Evolutionary conservation across 2,113 vertebrate species (phyloP).

Genomic region (Lycaon pictus): DNA sequence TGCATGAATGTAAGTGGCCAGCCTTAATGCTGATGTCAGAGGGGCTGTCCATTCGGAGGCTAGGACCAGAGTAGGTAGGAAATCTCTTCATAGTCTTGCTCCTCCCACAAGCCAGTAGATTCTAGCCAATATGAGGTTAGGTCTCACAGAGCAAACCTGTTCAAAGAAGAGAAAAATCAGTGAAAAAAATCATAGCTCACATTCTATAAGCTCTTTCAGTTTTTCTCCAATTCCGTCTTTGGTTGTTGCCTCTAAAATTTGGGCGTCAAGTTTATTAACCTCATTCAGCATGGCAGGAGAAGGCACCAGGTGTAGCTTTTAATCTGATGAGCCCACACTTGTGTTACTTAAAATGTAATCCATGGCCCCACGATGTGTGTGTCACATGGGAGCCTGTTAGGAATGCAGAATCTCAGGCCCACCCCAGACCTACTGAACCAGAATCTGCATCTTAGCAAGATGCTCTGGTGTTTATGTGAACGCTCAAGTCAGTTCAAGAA

Average conservation of each 20-base stretch:
- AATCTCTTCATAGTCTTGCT: background rate
- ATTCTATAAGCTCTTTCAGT: background rate
- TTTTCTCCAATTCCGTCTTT: slow-evolving; percentile 2
- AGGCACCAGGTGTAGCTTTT: background rate
- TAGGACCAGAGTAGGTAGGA: background rate
- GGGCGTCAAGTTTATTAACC: background rate
- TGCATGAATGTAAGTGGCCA: background rate
- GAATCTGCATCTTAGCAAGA: background rate
- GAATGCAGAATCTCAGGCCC: background rate
- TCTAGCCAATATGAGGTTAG: background rate
- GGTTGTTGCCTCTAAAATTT: slow-evolving; percentile 23
- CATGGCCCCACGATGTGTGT: background rate
- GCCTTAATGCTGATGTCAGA: background rate
- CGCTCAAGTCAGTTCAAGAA: background rate
- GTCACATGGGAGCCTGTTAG: background rate
- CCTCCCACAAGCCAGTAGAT: background rate
- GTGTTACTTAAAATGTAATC: background rate
- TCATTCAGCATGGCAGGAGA: background rate
- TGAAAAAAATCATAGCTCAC: background rate
- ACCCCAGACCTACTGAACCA: background rate
- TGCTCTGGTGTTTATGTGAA: background rate
- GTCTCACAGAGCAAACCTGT: background rate
- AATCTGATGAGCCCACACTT: background rate
- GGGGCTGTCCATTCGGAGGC: background rate
- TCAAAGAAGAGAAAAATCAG: background rate